phyloP scores from a whole-genome alignment of 2,888 invertebrate species.

The Ctena decussata region DNA sequence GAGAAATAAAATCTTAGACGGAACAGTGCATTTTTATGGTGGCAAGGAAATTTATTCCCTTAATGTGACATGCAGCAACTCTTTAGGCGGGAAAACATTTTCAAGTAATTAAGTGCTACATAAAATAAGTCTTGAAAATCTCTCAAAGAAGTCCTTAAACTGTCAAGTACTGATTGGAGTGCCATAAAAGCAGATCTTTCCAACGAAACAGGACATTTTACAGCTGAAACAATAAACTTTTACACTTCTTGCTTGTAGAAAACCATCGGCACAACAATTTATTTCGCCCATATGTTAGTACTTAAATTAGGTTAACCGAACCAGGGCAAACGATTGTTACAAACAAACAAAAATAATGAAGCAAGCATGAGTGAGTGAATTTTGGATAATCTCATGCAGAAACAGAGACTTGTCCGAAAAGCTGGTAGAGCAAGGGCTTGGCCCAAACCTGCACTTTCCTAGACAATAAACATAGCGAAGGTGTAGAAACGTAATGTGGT shows the following conservation, averaged over 20 bases:
- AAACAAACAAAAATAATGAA: no score
- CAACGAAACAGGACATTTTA: neutral
- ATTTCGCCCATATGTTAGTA: neutral
- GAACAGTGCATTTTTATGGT: neutral
- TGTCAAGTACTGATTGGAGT: neutral
- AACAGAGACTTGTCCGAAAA: no score
- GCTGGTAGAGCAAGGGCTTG: no score
- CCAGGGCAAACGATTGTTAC: neutral
- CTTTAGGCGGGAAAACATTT: constrained; percentile 2
- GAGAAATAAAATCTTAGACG: neutral
- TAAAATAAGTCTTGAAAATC: constrained; percentile 10
- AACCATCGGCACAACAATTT: neutral
- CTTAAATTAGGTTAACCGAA: neutral
- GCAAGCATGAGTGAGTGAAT: no score
- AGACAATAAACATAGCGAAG: no score
- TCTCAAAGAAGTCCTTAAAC: neutral
- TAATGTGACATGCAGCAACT: neutral
- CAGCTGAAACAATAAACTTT: neutral
- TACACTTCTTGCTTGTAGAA: neutral
- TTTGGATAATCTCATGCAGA: no score
- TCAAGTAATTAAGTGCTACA: constrained; percentile 1
- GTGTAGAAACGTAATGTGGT: no score
- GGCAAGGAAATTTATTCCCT: neutral
- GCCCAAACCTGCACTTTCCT: no score
- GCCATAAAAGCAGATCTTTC: neutral